Evolutionary conservation across 2,888 invertebrate species (phyloP), one percentile per base, ranked within the genome.

Genomic region (Pollenia angustigena): DNA sequence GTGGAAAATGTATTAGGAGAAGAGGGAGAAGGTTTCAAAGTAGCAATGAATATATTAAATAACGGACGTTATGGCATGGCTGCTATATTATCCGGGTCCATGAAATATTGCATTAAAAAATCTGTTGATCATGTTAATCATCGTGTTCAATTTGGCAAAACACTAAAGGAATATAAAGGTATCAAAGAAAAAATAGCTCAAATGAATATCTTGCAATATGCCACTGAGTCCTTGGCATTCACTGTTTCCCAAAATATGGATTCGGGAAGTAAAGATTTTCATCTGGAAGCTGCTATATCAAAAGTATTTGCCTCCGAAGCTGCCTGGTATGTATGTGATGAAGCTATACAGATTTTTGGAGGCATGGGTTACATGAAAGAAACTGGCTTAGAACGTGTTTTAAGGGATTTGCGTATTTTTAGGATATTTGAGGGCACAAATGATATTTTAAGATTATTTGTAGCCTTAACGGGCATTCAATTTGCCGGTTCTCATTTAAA

Each of bases 351-450:
- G 94, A 96, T 99, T 89, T 95, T 98, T 89, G 99, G 99, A 87
- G 99, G 99, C 78, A 99, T 98, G 98, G 99, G 99, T 75, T 99
- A 95, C 94, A 99, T 99, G 99, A 96, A 96, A 94, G 97, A 96
- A 75, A 94, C 97, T 56, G 98, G 98, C 0, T 94, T 99, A 78
- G 99, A 99, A 94, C 95, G 97, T 90, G 96, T 99, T 64, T 94
- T 99, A 94, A 95, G 99, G 88, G 99, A 99, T 94, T 94, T 99
- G 89, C 95, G 99, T 91, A 98, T 99, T 91, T 99, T 99, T 95
- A 95, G 99, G 92, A 99, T 99, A 92, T 99, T 99, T 94, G 99
- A 99, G 94, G 99, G 99, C 90, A 98, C 99, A 89, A 99, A 99
- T 93, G 99, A 99, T 92, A 98, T 99, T 93, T 95, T 99, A 89